phyloP scores from a whole-genome alignment of 1,140 invertebrate species.

The Dryas iulia region DNA sequence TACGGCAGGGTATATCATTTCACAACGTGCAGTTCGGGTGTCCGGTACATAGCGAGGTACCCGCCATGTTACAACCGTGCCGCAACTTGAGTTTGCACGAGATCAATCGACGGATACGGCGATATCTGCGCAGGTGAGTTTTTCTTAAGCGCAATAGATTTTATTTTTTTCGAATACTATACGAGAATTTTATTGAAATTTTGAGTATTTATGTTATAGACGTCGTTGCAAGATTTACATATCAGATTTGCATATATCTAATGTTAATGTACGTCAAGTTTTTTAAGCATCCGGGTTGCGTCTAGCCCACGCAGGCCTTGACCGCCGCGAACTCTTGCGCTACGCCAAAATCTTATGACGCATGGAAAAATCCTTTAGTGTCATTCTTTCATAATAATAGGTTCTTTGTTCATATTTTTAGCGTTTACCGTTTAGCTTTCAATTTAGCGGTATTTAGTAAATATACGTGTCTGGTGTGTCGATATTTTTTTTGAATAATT shows the following conservation, averaged over 20 bases:
- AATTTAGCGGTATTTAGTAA: neutral
- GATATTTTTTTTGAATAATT: too few species aligned
- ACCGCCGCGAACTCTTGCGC: conserved; percentile 58
- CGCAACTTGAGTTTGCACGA: conserved; percentile 37
- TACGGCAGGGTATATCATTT: conserved; percentile 33
- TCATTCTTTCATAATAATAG: conserved; percentile 24
- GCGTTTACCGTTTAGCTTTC: neutral
- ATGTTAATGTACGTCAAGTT: conserved; percentile 12
- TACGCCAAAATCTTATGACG: conserved; percentile 45
- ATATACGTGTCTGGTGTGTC: too few species aligned
- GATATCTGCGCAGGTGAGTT: conserved; percentile 38
- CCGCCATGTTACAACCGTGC: conserved; percentile 38
- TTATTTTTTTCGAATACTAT: neutral
- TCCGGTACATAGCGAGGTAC: conserved; percentile 39
- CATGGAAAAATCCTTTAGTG: conserved; percentile 33
- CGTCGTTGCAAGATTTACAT: neutral
- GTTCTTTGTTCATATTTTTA: conserved; percentile 23
- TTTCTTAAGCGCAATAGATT: conserved; percentile 17
- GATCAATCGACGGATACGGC: conserved; percentile 34
- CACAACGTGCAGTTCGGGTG: conserved; percentile 45
- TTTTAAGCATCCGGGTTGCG: conserved; percentile 61
- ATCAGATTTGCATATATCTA: neutral
- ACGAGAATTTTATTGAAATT: neutral
- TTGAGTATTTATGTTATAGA: neutral
- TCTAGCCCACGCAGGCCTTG: conserved; percentile 66